Evolutionary conservation across 2,113 vertebrate genomes (phyloP).

Genomic region (Psilopsiagon aymara): DNA sequence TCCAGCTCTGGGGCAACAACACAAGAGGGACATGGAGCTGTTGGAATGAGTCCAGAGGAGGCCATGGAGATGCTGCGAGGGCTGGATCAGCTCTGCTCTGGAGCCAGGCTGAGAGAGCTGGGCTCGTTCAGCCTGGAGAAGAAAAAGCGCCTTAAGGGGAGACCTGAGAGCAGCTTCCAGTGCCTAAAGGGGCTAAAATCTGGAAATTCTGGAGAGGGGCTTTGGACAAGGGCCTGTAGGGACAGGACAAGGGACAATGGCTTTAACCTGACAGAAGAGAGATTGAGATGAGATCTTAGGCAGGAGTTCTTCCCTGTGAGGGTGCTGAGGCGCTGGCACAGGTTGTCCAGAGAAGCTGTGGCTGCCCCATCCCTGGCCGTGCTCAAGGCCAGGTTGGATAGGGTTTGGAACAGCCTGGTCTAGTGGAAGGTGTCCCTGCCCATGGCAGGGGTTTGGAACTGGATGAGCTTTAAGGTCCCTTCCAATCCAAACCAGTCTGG

Average conservation of each 20-base stretch:
- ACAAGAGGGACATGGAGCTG: neutral
- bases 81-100: neutral
- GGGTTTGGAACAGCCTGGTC: neutral
- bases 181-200: too few species aligned
- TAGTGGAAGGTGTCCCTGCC: neutral
- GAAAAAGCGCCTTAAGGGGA: too few species aligned
- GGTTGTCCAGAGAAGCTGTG: neutral
- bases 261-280: too few species aligned
- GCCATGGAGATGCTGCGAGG: neutral
- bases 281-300: too few species aligned
- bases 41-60: neutral
- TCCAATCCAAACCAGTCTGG: neutral
- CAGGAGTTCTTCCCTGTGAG: too few species aligned
- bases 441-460: neutral
- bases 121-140: too few species aligned
- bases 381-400: neutral
- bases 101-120: too few species aligned
- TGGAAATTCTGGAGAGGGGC: too few species aligned
- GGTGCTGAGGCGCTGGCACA: neutral
- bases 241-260: too few species aligned
- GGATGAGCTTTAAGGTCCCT: neutral
- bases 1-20: neutral
- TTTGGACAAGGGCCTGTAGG: too few species aligned
- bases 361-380: neutral
- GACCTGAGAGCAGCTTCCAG: too few species aligned